Conservation (phyloP, 2,797 vertebrate species). For the Chanos chanos region DNA sequence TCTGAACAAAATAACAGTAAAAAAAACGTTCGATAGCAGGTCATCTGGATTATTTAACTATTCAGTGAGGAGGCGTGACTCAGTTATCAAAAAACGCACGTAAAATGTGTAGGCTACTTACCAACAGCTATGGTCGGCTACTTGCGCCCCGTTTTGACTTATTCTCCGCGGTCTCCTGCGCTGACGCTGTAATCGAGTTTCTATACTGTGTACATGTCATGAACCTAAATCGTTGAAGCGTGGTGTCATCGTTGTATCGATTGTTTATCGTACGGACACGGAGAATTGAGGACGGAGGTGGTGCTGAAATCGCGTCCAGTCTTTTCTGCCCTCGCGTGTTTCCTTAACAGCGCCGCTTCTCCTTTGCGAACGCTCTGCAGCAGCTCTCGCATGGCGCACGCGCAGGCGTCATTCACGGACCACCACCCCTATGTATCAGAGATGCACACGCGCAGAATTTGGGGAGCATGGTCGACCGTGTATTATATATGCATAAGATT, state of each 20-base stretch:
- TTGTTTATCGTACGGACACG: background rate
- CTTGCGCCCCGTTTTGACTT: background rate
- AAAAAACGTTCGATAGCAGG: background rate
- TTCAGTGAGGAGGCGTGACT: background rate
- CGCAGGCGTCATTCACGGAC: constrained; percentile 24
- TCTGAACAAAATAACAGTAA: too few species aligned
- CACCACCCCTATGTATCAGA: constrained; percentile 26
- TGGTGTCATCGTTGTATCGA: constrained; percentile 23
- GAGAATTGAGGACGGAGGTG: constrained; percentile 27
- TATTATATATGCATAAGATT: too few species aligned
- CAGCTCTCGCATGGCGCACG: constrained; percentile 43
- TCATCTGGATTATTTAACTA: background rate
- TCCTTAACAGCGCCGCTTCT: constrained; percentile 39
- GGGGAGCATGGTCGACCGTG: too few species aligned
- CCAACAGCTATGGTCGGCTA: background rate
- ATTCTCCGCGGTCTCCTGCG: background rate
- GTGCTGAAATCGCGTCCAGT: constrained; percentile 32
- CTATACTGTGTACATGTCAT: background rate
- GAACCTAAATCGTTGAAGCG: background rate
- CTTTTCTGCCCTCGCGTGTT: constrained; percentile 33
- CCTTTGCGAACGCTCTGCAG: constrained; percentile 41
- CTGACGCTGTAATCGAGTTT: background rate
- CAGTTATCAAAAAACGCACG: too few species aligned
- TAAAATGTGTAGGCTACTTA: constrained; percentile 21
- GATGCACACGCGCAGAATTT: background rate